Base-by-base conservation (phyloP, 1,140 invertebrate genomes). In the Pseudomyrmex dendroicus region DNA sequence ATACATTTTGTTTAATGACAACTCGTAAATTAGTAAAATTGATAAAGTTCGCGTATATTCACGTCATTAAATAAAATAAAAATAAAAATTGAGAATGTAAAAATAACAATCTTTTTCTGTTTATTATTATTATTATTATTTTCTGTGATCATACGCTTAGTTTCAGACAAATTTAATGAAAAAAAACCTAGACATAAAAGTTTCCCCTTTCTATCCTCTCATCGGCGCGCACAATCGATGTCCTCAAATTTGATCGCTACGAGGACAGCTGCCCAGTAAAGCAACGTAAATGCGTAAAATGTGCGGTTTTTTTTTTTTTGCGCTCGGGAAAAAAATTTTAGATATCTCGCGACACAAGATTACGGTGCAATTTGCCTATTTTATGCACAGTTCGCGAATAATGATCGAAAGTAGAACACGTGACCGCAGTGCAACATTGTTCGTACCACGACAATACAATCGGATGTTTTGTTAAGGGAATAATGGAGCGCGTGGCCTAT, bases 401-500 rank as follows among this genome's bases (percentile, higher is more conserved):
- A 92, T 91, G 91, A 93, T 93, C 89, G 92, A 92, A 93, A 92
- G 91, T 92, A 85, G 90, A 92, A 90, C 91, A 92, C 91, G 92
- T 90, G 91, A 91, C 91, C 83, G 88, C 91, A 86, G 72, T 86
- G 70, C 61, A 67, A 84, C 83, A 93, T 93, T 92, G 92, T 92
- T 92, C 91, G 52, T 50, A 83, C 63, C 56, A 54, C 86, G 91
- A 94, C 93, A 94, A 93, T 94, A 89, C 93, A 92, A 93, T 93
- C 91, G 92, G 91, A 93, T 91, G 92, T 94, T 94, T 94, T 93
- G 93, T 93, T 83, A 35, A 35, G 87, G 86, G 90, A 86, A 93
- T 93, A 93, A 93, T 93, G 89, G 91, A 91, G 90, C 92, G 92
- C 91, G 93, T 94, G 92, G 92, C 92, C 91, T 91, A 93, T 91